Percentiles rank a stretch among this genome's conserved stretches.
These are phyloP conservation scores for Diachrysia chrysitis DNA, from an alignment of 2,888 invertebrate genomes.

Conservation along the genomic window DNA sequence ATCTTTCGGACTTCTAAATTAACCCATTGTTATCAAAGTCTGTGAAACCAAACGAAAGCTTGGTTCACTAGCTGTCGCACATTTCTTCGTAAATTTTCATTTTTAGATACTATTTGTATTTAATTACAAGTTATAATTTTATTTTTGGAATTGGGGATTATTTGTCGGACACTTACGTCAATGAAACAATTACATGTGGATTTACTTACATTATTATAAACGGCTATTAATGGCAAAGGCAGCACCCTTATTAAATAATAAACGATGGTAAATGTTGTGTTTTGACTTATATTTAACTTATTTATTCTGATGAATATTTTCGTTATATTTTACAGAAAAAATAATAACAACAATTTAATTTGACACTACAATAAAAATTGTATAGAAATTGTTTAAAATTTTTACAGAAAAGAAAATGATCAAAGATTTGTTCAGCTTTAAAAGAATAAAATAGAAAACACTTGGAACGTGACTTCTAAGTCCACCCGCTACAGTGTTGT, in stretches of 20 bases:
- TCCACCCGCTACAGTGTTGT: neutral
- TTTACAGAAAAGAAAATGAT: neutral
- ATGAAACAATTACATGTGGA: too few species aligned
- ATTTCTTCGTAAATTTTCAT: too few species aligned
- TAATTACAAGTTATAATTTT: too few species aligned
- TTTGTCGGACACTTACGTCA: neutral
- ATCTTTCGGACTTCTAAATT: too few species aligned
- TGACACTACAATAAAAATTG: neutral
- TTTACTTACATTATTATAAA: neutral
- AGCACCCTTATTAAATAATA: too few species aligned
- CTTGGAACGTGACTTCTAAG: neutral
- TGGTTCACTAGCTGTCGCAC: too few species aligned
- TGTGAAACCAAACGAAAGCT: too few species aligned
- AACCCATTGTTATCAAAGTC: too few species aligned
- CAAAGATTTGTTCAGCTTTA: slow-evolving; percentile 3
- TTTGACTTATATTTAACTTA: neutral
- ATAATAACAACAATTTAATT: neutral
- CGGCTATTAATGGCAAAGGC: too few species aligned
- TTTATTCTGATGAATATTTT: neutral
- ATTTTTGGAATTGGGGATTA: neutral
- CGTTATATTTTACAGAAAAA: too few species aligned
- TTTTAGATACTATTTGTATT: too few species aligned
- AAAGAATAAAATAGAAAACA: neutral
- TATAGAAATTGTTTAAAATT: neutral
- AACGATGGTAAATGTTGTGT: too few species aligned